These are phyloP conservation scores for Neoscelio sp. DNA, from an alignment of 2,888 invertebrate species.

Conservation along the genomic window DNA sequence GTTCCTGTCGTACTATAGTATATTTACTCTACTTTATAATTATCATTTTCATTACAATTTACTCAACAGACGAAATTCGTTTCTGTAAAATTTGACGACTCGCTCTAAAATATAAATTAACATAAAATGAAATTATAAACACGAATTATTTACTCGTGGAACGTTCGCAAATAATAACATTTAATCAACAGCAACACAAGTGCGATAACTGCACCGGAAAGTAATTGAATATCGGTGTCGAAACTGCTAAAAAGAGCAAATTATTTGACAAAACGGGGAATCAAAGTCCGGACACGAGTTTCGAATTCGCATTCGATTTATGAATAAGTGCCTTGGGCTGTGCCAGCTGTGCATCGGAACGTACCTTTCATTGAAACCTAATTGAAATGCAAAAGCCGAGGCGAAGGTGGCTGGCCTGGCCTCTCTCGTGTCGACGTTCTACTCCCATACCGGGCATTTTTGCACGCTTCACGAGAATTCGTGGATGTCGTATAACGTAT, in stretches of 20 bases:
- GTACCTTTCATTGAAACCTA: slow-evolving; percentile 78
- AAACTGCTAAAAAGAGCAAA: slow-evolving; percentile 26
- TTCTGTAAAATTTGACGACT: too few species aligned
- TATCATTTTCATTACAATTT: too few species aligned
- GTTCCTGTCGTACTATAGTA: too few species aligned
- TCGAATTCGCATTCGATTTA: slow-evolving; percentile 72
- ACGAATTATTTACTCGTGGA: background rate
- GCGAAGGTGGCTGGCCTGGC: slow-evolving; percentile 71
- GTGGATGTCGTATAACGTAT: slow-evolving; percentile 53
- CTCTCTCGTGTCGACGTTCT: slow-evolving; percentile 60
- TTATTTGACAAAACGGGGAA: slow-evolving; percentile 44
- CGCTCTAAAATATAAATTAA: too few species aligned
- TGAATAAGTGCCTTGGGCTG: slow-evolving; percentile 75
- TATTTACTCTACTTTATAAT: too few species aligned
- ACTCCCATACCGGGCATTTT: slow-evolving; percentile 75
- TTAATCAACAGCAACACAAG: background rate
- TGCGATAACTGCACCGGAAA: background rate
- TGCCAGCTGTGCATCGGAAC: slow-evolving; percentile 71
- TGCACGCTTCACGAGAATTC: slow-evolving; percentile 70
- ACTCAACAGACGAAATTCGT: too few species aligned
- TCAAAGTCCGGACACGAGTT: slow-evolving; percentile 57
- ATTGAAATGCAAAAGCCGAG: slow-evolving; percentile 76
- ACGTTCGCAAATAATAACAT: slow-evolving; percentile 1
- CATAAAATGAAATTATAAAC: background rate
- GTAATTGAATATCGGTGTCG: slow-evolving; percentile 33